These are phyloP conservation scores for Apodemus sylvaticus DNA, from an alignment of 2,113 vertebrate species.

Conservation along the genomic window DNA sequence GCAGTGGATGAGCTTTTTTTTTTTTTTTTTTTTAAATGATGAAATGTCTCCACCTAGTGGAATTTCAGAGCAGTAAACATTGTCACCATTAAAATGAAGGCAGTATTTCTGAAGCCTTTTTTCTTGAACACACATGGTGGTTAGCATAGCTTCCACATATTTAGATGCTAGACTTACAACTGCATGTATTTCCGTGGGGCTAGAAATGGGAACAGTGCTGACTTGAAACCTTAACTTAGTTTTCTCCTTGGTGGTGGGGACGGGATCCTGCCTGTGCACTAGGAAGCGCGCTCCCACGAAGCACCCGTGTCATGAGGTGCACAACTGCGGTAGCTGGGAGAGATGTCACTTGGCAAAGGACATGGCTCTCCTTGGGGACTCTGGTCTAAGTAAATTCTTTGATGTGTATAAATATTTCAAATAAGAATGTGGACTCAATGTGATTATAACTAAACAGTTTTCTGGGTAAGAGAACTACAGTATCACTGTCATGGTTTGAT, in stretches of 20 bases:
- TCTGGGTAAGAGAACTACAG: neutral
- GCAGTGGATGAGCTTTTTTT: neutral
- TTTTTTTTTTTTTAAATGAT: constrained; percentile 57
- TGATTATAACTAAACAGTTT: neutral
- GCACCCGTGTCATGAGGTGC: neutral
- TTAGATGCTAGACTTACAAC: neutral
- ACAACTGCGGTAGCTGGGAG: neutral
- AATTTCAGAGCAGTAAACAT: neutral
- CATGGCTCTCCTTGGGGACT: neutral
- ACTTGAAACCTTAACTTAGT: neutral
- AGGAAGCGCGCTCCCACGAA: neutral
- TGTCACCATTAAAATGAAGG: neutral
- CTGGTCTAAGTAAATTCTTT: neutral
- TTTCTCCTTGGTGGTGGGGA: neutral
- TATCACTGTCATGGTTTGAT: neutral
- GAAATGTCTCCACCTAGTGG: constrained; percentile 81
- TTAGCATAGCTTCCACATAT: neutral
- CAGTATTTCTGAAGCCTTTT: neutral
- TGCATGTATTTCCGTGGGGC: neutral
- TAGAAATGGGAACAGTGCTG: neutral
- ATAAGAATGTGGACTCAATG: constrained; percentile 37
- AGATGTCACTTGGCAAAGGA: accelerated
- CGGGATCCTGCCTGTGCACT: neutral
- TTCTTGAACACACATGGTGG: neutral
- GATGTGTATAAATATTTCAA: neutral